Base-by-base conservation (phyloP, 2,797 vertebrate genomes). In the Gadopsis bispinosus region DNA sequence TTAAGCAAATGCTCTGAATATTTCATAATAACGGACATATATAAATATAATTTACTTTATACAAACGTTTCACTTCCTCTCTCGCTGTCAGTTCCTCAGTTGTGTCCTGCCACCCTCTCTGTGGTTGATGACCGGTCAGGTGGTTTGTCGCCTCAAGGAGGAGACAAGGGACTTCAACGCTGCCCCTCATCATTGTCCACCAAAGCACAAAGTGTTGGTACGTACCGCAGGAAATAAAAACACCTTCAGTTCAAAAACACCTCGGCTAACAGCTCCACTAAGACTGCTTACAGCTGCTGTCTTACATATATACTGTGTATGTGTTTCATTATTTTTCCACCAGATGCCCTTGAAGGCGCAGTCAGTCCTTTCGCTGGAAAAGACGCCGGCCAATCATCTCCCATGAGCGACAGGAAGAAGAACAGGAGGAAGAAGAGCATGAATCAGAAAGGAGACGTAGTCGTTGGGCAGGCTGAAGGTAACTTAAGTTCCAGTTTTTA, bases 401-500 rank as follows among this genome's bases (percentile, higher is more conserved):
- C 98, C 1, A 95, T 98, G 96, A 94, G 94, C 6, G 96, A 97
- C 94, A 91, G 97, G 86, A 99, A 98, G 95, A 99, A 99, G 91
- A 97, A 98, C 89, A 91, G 96, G 31, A 93, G 97, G 94, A 99
- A 99, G 96, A 97, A 99, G 89, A 94, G 97, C 84, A 96, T 93
- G 87, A 98, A 97, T 1, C 96, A 97, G 0, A 99, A 98, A 92
- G 98, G 97, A 0, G 98, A 99, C 20, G 85, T 95, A 1, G 96
- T 96, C 0, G 90, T 95, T 0, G 97, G 97, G 2, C 97, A 99
- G 89, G 97, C 97, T 0, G 98, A 99, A 94, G 98, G 97, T 99
- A 90, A 95, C 1, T 7, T 26, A 14, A 33, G 20, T 17, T 51
- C 7, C 26, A 37, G 53, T 31, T 48, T 70, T 48, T 8, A 29